phyloP scores from a whole-genome alignment of 2,888 invertebrate species.

The Eumacrocentrus americanus region DNA sequence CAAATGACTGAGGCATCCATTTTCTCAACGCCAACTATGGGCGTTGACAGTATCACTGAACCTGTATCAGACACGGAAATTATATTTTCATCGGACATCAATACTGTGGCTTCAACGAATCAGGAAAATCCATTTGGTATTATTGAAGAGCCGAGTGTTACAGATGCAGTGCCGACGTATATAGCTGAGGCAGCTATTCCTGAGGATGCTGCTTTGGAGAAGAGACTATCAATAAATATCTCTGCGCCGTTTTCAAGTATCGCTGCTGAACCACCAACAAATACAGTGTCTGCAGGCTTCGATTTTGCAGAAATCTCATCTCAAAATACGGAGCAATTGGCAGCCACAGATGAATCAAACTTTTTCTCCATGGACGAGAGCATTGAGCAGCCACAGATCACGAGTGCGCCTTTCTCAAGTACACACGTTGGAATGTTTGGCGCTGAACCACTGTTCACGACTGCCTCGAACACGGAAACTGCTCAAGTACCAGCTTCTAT shows the following conservation, averaged over 20 bases:
- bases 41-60: conserved; percentile 34
- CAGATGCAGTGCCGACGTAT: conserved; percentile 8
- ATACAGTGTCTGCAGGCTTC: conserved; percentile 28
- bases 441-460: conserved; percentile 37
- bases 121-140: conserved; percentile 51
- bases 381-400: conserved; percentile 24
- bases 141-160: conserved; percentile 18
- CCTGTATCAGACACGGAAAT: conserved; percentile 37
- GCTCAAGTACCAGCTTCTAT: conserved; percentile 13
- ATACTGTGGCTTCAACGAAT: conserved; percentile 28
- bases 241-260: background rate
- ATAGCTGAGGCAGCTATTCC: conserved; percentile 25
- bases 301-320: conserved; percentile 24
- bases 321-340: conserved; percentile 10
- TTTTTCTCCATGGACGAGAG: conserved; percentile 44
- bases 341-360: conserved; percentile 24
- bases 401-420: conserved; percentile 30
- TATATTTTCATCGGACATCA: conserved; percentile 39
- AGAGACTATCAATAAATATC: conserved; percentile 41
- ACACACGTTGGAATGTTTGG: conserved; percentile 30
- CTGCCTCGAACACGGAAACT: conserved; percentile 16
- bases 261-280: background rate
- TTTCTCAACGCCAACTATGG: conserved; percentile 39
- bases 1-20: conserved; percentile 41
- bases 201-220: conserved; percentile 33